These are phyloP conservation scores for Cottus gobio DNA, from an alignment of 2,113 vertebrate genomes.

Conservation along the genomic window DNA sequence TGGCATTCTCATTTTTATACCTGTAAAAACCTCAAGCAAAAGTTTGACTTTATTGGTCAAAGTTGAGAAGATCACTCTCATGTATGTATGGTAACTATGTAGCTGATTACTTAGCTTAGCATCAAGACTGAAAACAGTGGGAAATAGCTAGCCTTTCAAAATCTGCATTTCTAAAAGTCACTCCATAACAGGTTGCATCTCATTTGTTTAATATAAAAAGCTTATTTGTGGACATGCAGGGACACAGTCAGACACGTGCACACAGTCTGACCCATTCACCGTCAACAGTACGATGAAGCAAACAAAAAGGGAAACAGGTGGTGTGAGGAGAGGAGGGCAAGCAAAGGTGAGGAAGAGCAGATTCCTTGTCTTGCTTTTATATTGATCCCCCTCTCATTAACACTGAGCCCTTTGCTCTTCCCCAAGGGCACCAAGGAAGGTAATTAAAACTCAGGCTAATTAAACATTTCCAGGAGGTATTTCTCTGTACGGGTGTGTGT, in stretches of 20 bases:
- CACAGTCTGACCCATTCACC: slow-evolving; percentile 35
- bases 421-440: slow-evolving; percentile 66
- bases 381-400: slow-evolving; percentile 80
- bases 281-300: slow-evolving; percentile 23
- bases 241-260: background rate
- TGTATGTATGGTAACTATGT: background rate
- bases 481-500: background rate
- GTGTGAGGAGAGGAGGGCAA: slow-evolving; percentile 26
- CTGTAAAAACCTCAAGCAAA: background rate
- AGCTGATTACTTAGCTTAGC: background rate
- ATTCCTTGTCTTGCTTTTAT: slow-evolving; percentile 62
- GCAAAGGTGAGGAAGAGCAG: slow-evolving; percentile 54
- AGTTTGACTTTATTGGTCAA: background rate
- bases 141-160: background rate
- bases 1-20: background rate
- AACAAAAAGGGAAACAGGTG: slow-evolving; percentile 48
- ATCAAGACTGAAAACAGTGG: background rate
- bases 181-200: background rate
- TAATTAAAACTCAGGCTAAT: slow-evolving; percentile 80
- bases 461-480: slow-evolving; percentile 67
- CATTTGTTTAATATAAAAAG: background rate
- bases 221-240: slow-evolving; percentile 11
- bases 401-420: slow-evolving; percentile 66
- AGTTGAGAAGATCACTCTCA: background rate
- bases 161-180: background rate